Base-by-base conservation (phyloP, 2,797 vertebrate species). In the Pangasius macronema region DNA sequence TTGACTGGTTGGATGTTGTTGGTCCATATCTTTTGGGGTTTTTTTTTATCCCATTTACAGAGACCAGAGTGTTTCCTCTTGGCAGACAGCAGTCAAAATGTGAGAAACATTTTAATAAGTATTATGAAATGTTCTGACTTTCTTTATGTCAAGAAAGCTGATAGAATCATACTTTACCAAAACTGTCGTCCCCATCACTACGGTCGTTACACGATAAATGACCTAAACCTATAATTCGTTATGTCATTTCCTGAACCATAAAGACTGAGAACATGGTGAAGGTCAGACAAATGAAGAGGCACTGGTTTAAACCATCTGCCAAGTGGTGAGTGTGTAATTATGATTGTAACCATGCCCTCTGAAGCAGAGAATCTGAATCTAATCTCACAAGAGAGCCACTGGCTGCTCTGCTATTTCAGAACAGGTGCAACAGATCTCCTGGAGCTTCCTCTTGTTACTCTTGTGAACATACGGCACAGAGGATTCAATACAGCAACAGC, bases 341-440 rank as follows among this genome's bases (percentile, higher is more conserved):
- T 76, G 70, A 76, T 49, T 76, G 55, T 49, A 85, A 36, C 36
- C 83, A 76, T 9, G 53, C 53, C 24, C 27, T 59, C 55, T 49
- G 55, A 49, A 63, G 42, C n/a, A 77, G 4, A 65, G 24, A 42
- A 36, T 77, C 42, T 49, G 39, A 61, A 53, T 39, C 83, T 70
- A 72, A 55, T 80, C 82, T 57, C 83, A 36, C 67, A 5, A 46
- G 70, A 8, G 49, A 57, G 68, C 51, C 68, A 84, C 24, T 11
- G 36, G 9, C 55, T 30, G 70, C 55, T 75, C 67, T 46, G 39
- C 36, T 85, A 75, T 75, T 85, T 85, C 42, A 5, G 55, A 85
- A 63, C 70, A 85, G 70, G 83, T 76, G 70, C 83, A 59, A 30
- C 14, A 65, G 83, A 75, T 85, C 83, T 61, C 53, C 70, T 14